Percentiles rank a stretch among this genome's conserved stretches.
Evolutionary conservation across 2,888 invertebrate species (phyloP).

Genomic region (Resseliella maxima): DNA sequence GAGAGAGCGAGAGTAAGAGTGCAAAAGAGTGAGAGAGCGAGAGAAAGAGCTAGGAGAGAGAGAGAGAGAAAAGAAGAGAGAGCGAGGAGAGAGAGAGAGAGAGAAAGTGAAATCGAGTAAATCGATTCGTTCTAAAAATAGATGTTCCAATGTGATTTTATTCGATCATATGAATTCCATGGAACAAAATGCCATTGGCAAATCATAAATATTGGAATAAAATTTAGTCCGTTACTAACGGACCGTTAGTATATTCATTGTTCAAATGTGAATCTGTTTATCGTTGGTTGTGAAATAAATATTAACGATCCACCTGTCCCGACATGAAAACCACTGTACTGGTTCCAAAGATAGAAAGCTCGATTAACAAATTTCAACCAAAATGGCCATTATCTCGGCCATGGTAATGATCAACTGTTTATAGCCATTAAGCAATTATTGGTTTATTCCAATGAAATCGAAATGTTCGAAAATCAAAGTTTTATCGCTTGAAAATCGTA

Average conservation of each 20-base stretch:
- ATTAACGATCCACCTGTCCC: neutral
- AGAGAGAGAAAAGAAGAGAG: no score
- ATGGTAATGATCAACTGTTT: neutral
- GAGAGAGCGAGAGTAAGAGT: no score
- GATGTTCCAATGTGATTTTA: no score
- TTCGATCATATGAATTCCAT: no score
- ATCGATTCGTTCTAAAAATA: no score
- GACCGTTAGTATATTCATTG: no score
- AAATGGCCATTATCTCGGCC: neutral
- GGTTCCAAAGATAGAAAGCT: neutral
- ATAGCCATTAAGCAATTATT: conserved; percentile 26
- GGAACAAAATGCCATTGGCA: neutral
- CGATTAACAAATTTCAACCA: neutral
- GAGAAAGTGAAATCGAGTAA: no score
- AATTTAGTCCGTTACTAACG: no score
- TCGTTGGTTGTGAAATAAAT: neutral
- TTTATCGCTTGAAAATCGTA: neutral
- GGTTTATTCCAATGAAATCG: neutral
- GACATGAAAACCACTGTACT: neutral
- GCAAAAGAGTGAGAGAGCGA: no score
- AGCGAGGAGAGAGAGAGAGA: no score
- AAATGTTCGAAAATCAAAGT: neutral
- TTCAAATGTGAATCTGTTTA: neutral
- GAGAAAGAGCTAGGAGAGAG: no score
- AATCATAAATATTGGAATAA: no score